Evolutionary conservation across 2,113 vertebrate genomes (phyloP).

Genomic region (Bombycilla garrulus): DNA sequence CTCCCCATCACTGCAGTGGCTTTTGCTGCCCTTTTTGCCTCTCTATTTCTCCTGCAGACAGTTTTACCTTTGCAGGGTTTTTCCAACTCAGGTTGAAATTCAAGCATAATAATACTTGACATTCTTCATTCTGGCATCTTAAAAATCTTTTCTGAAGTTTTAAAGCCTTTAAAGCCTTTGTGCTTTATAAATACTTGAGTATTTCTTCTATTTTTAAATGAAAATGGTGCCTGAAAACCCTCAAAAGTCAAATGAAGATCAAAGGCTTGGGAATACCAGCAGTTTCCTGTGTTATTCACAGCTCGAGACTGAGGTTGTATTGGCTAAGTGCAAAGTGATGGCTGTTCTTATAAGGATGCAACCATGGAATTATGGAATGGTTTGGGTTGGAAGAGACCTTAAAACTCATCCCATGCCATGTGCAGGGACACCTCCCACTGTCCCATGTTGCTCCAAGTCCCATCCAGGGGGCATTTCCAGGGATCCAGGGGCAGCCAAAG

Average conservation of each 20-base stretch:
- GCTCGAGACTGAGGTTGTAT: background rate
- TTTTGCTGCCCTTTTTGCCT: background rate
- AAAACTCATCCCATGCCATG: background rate
- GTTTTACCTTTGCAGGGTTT: background rate
- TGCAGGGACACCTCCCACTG: background rate
- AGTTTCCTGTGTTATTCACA: background rate
- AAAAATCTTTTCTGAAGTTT: background rate
- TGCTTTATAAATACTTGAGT: background rate
- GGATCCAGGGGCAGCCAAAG: background rate
- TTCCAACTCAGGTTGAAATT: background rate
- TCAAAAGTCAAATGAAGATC: slow-evolving; percentile 17
- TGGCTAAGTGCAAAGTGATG: background rate
- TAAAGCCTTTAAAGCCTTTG: background rate
- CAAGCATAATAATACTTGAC: background rate
- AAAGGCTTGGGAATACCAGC: background rate
- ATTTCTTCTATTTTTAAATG: background rate
- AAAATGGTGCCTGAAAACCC: background rate
- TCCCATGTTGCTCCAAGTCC: background rate
- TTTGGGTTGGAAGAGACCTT: background rate
- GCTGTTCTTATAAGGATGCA: background rate
- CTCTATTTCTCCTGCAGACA: background rate
- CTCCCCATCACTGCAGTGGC: background rate
- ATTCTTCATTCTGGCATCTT: background rate
- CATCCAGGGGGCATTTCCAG: background rate
- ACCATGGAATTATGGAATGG: background rate